Evolutionary conservation across 2,113 vertebrate genomes (phyloP).

Genomic region (Oreamnos americanus): DNA sequence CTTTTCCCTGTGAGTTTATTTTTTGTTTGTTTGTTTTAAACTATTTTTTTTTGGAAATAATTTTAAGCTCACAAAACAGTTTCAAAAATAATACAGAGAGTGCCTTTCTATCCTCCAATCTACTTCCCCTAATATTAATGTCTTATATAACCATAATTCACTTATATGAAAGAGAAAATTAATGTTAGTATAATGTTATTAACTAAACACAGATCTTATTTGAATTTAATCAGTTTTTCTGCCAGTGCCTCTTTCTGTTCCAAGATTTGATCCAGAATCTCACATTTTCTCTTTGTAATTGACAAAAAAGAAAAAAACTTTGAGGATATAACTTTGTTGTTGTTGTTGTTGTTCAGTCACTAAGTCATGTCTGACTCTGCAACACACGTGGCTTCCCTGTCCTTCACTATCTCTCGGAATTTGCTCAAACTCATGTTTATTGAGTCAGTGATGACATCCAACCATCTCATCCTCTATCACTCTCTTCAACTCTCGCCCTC

Average conservation of each 20-base stretch:
- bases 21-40: not conserved
- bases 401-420: not conserved
- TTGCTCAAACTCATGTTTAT: not conserved
- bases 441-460: not conserved
- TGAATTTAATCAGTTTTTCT: not conserved
- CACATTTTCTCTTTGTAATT: not conserved
- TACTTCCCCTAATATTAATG: not conserved
- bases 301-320: not conserved
- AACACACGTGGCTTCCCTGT: not conserved
- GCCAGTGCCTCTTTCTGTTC: not conserved
- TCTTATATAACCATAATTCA: not conserved
- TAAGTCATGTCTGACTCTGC: not conserved
- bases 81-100: not conserved
- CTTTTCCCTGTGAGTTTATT: not conserved
- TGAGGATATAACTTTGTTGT: not conserved
- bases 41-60: not conserved
- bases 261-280: not conserved
- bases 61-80: not conserved
- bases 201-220: not conserved
- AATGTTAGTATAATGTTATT: not conserved
- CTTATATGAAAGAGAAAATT: not conserved
- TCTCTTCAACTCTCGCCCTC: not conserved
- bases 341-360: not conserved
- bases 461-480: not conserved
- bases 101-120: not conserved